phyloP scores from a whole-genome alignment of 2,113 vertebrate genomes.

The Megaceryle maxima region DNA sequence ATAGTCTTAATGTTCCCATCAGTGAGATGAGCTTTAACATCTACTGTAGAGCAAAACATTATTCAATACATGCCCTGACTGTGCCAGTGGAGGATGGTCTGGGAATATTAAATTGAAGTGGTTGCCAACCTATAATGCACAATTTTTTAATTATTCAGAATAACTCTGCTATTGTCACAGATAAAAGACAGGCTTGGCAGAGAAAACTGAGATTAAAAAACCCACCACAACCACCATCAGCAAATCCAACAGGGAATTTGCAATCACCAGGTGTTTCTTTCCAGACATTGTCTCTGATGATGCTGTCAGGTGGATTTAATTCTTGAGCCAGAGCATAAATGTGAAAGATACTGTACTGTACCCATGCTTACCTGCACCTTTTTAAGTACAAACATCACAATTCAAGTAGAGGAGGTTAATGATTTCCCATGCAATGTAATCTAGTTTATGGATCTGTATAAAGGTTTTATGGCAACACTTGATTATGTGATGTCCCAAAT shows the following conservation, averaged over 20 bases:
- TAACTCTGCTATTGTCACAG: constrained; percentile 14
- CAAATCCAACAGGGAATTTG: neutral
- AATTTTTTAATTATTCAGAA: constrained; percentile 50
- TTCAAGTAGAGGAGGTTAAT: constrained; percentile 51
- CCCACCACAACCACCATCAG: neutral
- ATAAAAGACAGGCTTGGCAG: neutral
- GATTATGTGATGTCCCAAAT: constrained; percentile 65
- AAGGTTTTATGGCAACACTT: constrained; percentile 67
- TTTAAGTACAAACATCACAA: constrained; percentile 3
- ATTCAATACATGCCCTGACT: neutral
- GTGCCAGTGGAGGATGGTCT: neutral
- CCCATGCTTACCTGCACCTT: neutral
- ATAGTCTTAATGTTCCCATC: constrained; percentile 9
- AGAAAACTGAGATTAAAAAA: neutral
- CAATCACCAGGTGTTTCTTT: constrained; percentile 9
- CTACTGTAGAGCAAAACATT: neutral
- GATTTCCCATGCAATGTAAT: constrained; percentile 58
- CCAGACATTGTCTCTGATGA: neutral
- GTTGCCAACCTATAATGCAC: constrained; percentile 17
- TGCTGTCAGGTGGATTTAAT: neutral
- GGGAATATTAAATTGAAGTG: constrained; percentile 17
- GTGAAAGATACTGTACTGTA: neutral
- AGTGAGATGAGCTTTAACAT: constrained; percentile 2
- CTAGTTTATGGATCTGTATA: constrained; percentile 67
- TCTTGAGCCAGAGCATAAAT: neutral